Percentiles rank a stretch among this genome's conserved stretches.
Conservation (phyloP, 64 coral and sea anemone genomes). For the Catalaphyllia jardinei region DNA sequence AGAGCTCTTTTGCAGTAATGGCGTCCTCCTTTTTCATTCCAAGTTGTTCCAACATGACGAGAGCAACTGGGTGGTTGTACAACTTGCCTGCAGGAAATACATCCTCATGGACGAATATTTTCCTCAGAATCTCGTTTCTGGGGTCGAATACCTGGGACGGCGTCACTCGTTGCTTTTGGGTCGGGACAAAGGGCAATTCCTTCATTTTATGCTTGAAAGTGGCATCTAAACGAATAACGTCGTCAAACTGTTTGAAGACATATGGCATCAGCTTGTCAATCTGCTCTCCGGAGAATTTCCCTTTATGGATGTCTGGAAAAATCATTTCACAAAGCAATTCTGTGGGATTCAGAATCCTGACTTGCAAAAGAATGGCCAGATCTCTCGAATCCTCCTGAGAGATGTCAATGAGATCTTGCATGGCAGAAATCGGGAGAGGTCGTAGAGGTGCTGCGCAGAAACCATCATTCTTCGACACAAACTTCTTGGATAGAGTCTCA, state of each 20-base stretch:
- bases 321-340: too few species aligned
- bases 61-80: not conserved
- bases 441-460: too few species aligned
- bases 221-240: not conserved
- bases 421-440: too few species aligned
- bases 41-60: constrained; percentile 15
- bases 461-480: too few species aligned
- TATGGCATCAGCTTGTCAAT: not conserved
- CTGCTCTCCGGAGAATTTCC: too few species aligned
- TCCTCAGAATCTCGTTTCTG: not conserved
- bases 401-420: too few species aligned
- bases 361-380: too few species aligned
- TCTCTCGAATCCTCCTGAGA: too few species aligned
- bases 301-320: too few species aligned
- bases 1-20: constrained; percentile 32
- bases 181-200: constrained; percentile 14
- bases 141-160: constrained; percentile 19
- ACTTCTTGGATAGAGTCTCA: too few species aligned
- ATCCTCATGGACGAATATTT: constrained; percentile 11
- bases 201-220: constrained; percentile 26
- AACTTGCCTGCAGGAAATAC: not conserved
- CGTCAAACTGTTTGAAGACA: constrained; percentile 47
- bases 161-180: not conserved
- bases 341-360: too few species aligned
- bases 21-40: constrained; percentile 37